Percentiles rank a stretch among this genome's conserved stretches.
Conservation (phyloP, 2,113 vertebrate genomes). For the Ornithorhynchus anatinus region DNA sequence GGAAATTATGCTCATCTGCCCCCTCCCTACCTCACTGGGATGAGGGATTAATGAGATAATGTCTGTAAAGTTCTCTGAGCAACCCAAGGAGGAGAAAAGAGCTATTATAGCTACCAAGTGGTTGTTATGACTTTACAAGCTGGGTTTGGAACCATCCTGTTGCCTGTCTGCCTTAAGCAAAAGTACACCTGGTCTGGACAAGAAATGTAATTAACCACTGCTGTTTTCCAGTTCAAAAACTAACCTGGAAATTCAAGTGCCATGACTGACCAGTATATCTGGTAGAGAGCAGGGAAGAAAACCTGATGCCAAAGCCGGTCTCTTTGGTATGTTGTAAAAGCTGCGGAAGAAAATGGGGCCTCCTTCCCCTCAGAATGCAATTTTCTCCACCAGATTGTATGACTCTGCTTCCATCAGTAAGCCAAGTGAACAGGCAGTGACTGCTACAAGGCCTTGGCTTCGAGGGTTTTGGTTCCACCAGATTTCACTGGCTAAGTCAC, state of each 20-base stretch:
- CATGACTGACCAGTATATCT: background rate
- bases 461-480: too few relatives aligned
- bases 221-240: background rate
- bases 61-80: too few relatives aligned
- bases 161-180: background rate
- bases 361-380: background rate
- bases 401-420: too few relatives aligned
- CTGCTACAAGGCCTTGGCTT: too few relatives aligned
- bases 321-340: too few relatives aligned
- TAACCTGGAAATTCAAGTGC: too few relatives aligned
- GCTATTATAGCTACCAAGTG: background rate
- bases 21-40: background rate
- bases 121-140: constrained; percentile 22
- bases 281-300: background rate
- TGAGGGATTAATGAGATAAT: constrained; percentile 8
- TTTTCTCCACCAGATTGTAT: too few relatives aligned
- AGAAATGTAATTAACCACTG: background rate
- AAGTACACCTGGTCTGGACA: background rate
- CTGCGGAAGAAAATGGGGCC: too few relatives aligned
- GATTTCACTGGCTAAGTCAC: too few relatives aligned
- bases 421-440: too few relatives aligned
- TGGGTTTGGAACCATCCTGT: background rate
- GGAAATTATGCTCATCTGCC: background rate
- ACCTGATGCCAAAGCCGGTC: background rate
- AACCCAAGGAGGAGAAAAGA: background rate